Conservation (phyloP, 2,797 vertebrate genomes). For the Benthosema pterotum region DNA sequence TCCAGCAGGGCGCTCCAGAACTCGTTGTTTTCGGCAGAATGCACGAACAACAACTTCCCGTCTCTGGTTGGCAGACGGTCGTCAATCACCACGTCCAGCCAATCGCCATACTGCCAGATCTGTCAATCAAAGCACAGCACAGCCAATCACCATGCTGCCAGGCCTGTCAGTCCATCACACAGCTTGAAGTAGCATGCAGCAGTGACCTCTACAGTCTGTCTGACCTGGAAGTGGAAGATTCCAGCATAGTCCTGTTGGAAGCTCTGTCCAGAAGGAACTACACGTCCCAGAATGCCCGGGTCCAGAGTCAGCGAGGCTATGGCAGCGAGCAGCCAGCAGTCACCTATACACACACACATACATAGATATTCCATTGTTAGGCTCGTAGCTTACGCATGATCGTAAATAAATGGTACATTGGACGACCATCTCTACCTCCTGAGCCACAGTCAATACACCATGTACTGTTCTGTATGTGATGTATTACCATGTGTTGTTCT, state of each 20-base stretch:
- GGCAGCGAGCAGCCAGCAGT: constrained; percentile 92
- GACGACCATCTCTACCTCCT: no score
- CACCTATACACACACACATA: constrained; percentile 74
- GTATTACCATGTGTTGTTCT: no score
- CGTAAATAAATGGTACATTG: no score
- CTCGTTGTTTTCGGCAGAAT: not conserved
- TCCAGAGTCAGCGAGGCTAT: constrained; percentile 91
- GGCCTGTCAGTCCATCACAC: no score
- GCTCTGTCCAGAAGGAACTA: constrained; percentile 85
- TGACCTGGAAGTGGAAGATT: constrained; percentile 89
- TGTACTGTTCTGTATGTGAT: no score
- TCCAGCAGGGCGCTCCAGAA: no score
- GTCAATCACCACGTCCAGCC: not conserved
- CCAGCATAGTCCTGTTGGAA: constrained; percentile 87
- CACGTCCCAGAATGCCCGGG: constrained; percentile 82
- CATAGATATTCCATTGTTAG: no score
- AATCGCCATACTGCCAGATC: not conserved
- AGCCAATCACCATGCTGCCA: no score
- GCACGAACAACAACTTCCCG: not conserved
- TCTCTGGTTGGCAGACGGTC: not conserved
- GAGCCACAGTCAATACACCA: no score
- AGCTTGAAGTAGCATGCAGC: no score
- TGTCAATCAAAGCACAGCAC: not conserved
- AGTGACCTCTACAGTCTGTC: no score
- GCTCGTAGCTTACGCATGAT: no score